Base-by-base conservation (phyloP, 2,113 vertebrate species). In the Misgurnus anguillicaudatus region DNA sequence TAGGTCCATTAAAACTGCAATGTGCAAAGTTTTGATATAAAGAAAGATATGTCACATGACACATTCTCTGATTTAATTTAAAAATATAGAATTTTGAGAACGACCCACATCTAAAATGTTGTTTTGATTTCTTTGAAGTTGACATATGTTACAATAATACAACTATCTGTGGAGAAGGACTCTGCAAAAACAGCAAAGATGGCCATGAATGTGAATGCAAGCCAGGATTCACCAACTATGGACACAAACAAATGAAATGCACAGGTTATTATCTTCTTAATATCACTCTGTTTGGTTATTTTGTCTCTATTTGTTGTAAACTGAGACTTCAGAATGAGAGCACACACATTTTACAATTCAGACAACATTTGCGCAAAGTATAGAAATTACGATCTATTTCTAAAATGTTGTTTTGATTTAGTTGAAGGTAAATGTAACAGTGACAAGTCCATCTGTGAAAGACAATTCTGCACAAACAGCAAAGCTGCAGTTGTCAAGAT, bases 111-210 rank as follows among this genome's bases (percentile, higher is more conserved):
- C 31, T 62, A 21, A 62, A 45, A 47, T n/a, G 10, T 11, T 48
- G 8, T 75, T 85, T 71, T 72, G 6, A 80, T 84, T 82, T 58
- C 38, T 38, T 82, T 87, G 61, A 24, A 91, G 90, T 1, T 31
- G 24, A 87, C 72, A 79, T 86, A 38, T 92, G 90, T 85, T 4
- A 0, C 9, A 64, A 81, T 31, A 1, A 85, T 58, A 14, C 41
- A 9, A 85, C 82, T 60, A 75, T 36, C 47, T 93, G 93, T 24
- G 84, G 90, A 83, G 88, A 87, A 77, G 89, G 89, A 78, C 16
- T 16, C 57, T 94, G 91, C 57, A 2, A 57, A 61, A 84, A 1
- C 21, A 80, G 38, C 14, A 1, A 2, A 55, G 51, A 64, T 0
- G 78, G 88, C 0, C 82, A 88, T 70, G 72, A 24, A n/a, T 94